These are phyloP conservation scores for Vipera ursinii DNA, from an alignment of 2,797 vertebrate genomes.

Conservation along the genomic window DNA sequence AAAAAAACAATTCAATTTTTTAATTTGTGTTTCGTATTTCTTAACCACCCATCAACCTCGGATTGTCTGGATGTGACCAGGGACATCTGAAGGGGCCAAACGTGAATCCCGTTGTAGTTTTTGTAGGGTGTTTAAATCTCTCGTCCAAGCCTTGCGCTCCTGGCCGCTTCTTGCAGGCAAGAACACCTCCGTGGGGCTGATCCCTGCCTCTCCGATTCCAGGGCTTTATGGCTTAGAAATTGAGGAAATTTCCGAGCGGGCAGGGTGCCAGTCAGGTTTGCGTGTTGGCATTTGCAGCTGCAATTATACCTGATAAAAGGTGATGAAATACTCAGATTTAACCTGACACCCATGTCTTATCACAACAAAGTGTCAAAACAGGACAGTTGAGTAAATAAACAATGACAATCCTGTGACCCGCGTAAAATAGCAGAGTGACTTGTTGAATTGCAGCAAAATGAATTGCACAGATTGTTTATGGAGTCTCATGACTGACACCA, in stretches of 20 bases:
- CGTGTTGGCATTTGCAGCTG: neutral
- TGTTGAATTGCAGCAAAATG: neutral
- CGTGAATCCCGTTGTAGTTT: too few relatives aligned
- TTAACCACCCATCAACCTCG: neutral
- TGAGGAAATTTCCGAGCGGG: neutral
- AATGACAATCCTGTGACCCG: neutral
- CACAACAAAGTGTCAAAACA: neutral
- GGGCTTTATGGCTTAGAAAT: neutral
- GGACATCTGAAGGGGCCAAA: neutral
- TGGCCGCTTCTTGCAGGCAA: neutral
- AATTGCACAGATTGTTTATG: rapidly evolving
- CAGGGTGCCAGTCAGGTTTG: neutral
- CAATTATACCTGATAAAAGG: neutral
- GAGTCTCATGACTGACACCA: neutral
- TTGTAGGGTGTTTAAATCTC: neutral
- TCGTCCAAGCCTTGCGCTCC: neutral
- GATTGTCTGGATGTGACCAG: neutral
- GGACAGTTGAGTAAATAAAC: neutral
- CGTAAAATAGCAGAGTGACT: neutral
- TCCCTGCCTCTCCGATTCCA: neutral
- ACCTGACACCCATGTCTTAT: neutral
- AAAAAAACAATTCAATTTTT: neutral
- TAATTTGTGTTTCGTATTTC: neutral
- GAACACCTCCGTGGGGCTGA: neutral
- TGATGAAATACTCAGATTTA: neutral